Base-by-base conservation (phyloP, 2,113 vertebrate species). In the Orientallactaga bullata region DNA sequence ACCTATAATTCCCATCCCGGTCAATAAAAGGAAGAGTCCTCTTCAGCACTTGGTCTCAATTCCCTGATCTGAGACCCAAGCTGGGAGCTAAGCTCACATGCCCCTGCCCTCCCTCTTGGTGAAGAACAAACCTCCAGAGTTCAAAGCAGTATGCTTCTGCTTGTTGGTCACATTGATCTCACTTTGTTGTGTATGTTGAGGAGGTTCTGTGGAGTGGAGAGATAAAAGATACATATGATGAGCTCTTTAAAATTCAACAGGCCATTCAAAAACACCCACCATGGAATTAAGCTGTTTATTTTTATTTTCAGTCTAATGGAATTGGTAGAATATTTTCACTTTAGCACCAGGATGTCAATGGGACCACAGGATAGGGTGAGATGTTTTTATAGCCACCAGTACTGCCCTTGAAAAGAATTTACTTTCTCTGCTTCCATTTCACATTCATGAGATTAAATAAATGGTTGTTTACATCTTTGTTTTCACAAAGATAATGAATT, bases 271-370 rank as follows among this genome's bases (percentile, higher is more conserved):
- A 97, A 96, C 80, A 3, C 21, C 28, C 72, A 94, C 90, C 61
- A 77, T 88, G 84, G 71, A 96, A 97, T 98, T 97, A 96, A 97
- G 93, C 88, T 96, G 95, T 97, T 98, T 97, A 96, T 97, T 97
- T 97, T 97, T 97, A 65, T 96, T 98, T 97, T 96, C 83, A 37
- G 80, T 93, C 82, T 96, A 96, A 97, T 97, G 96, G 85, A 96
- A 97, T 95, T 92, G 93, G 95, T 95, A 95, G 80, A 88, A 37
- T 91, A 93, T 85, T 94, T 96, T 96, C 92, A 96, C 94, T 89
- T 93, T 95, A 95, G 73, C 78, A 96, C 80, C 55, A 21, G 63
- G 74, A 89, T 96, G 73, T 86, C 37, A 90, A 55, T 72, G 66
- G 79, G 60, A 86, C 74, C 39, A 73, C 42, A 63, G 66, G 71